Conservation (phyloP, 1,140 invertebrate genomes). For the Lanistes nyassanus region DNA sequence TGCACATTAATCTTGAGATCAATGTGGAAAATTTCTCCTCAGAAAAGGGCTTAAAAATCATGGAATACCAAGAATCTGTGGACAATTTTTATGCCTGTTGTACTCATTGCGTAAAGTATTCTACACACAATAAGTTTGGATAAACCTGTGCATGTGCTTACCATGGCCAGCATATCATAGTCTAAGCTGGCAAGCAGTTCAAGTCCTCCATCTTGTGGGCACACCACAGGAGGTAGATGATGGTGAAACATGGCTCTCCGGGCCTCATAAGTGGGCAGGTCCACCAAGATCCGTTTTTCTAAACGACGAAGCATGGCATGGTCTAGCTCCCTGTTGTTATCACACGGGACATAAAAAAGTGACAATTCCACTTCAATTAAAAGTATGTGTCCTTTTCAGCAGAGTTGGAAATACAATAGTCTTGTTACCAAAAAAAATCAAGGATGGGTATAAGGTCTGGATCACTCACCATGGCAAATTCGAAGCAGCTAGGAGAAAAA, state of each 20-base stretch:
- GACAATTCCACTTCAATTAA: background rate
- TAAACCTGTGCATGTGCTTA: conserved; percentile 36
- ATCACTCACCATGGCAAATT: conserved; percentile 85
- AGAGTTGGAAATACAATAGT: background rate
- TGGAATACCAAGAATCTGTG: too few species aligned
- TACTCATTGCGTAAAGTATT: too few species aligned
- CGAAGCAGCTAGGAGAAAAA: conserved; percentile 88
- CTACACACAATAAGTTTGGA: too few species aligned
- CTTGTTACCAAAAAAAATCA: background rate
- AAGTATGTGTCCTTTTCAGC: background rate
- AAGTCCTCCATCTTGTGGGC: conserved; percentile 63
- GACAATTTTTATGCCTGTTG: too few species aligned
- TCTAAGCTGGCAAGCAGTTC: conserved; percentile 69
- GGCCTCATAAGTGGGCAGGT: conserved; percentile 76
- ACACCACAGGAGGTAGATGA: conserved; percentile 68
- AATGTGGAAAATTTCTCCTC: background rate
- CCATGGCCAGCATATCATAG: conserved; percentile 71
- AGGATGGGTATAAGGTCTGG: background rate
- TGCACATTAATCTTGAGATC: too few species aligned
- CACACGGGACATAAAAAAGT: conserved; percentile 2
- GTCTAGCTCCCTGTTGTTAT: conserved; percentile 82
- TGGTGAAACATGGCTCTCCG: conserved; percentile 76
- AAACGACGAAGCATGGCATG: conserved; percentile 85
- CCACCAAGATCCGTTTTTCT: conserved; percentile 87
- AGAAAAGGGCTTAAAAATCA: background rate